Conservation (phyloP, 1,140 invertebrate genomes). For the Phenacoccus solenopsis region DNA sequence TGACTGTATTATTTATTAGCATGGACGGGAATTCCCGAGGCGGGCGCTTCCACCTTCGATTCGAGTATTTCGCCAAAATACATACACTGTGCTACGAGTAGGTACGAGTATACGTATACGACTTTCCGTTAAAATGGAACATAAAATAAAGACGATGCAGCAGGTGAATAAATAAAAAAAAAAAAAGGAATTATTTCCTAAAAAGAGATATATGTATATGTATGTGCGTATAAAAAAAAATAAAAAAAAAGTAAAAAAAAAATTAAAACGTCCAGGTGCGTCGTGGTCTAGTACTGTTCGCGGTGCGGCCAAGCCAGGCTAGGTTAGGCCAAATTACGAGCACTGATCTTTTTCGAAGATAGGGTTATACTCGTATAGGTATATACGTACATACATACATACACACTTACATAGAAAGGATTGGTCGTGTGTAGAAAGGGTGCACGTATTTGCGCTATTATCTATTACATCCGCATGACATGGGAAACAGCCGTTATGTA, state of each 20-base stretch:
- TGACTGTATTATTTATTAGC: not conserved
- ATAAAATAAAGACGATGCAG: not conserved
- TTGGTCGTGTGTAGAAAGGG: conserved; percentile 9
- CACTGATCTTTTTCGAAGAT: conserved; percentile 12
- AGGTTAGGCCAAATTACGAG: conserved; percentile 6
- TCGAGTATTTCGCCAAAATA: not conserved
- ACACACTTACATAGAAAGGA: too few species aligned
- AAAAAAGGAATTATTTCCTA: too few species aligned
- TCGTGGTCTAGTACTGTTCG: not conserved
- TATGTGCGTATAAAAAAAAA: not conserved
- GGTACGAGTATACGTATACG: too few species aligned
- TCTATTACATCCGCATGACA: conserved; percentile 17
- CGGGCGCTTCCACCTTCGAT: too few species aligned
- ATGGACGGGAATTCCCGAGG: not conserved
- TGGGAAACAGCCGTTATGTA: conserved; percentile 15
- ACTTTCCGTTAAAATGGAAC: not conserved
- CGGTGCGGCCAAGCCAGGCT: too few species aligned
- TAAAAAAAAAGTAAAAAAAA: not conserved
- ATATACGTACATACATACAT: too few species aligned
- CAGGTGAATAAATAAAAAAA: not conserved
- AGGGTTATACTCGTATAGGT: too few species aligned
- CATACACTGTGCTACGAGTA: not conserved
- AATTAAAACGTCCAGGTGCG: conserved; percentile 5
- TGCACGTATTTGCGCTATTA: conserved; percentile 14
- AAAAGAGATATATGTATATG: too few species aligned